These are phyloP conservation scores for Rhincodon typus DNA, from an alignment of 2,797 vertebrate species.

Conservation along the genomic window DNA sequence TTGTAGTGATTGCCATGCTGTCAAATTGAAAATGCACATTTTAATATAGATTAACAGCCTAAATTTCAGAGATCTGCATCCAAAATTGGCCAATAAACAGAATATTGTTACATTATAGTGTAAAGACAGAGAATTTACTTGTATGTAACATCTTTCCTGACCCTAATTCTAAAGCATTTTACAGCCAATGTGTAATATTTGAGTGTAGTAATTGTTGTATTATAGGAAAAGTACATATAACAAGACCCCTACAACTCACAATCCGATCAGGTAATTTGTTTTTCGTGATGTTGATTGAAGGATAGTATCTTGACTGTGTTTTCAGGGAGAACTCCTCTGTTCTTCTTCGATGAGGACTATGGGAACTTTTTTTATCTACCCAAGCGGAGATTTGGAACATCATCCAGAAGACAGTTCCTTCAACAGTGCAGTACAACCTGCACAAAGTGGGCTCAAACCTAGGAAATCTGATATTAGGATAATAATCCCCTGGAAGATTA, in stretches of 20 bases:
- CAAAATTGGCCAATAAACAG: background rate
- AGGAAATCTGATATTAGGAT: background rate
- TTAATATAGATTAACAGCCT: background rate
- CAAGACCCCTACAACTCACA: background rate
- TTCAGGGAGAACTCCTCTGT: too few relatives aligned
- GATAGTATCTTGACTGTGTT: too few relatives aligned
- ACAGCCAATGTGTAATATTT: background rate
- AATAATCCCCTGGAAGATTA: background rate
- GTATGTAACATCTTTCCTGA: background rate
- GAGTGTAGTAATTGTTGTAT: background rate
- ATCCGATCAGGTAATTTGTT: background rate
- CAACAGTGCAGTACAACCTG: background rate
- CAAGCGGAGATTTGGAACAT: background rate
- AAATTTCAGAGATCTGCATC: background rate
- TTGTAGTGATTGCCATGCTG: background rate
- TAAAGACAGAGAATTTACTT: background rate
- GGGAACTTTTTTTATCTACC: background rate
- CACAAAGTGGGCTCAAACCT: background rate
- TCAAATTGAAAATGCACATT: background rate
- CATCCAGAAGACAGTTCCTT: background rate
- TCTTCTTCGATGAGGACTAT: background rate
- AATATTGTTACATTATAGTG: background rate
- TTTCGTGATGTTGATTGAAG: background rate
- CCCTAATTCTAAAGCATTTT: background rate
- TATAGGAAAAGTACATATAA: background rate